Evolutionary conservation across 92 coral and sea anemone species (phyloP).

Genomic region (Actinernus sp.): DNA sequence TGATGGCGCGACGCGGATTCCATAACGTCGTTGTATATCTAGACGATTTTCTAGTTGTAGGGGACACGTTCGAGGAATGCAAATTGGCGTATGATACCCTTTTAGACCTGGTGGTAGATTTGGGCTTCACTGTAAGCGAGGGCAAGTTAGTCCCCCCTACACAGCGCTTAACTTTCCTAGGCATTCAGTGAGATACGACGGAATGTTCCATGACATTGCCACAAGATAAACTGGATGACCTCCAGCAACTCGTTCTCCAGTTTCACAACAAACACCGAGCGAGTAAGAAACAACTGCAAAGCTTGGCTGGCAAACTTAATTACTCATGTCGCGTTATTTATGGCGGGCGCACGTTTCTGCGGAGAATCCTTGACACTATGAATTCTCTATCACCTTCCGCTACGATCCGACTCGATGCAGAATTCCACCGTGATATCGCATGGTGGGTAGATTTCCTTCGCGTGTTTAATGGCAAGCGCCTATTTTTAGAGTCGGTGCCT

Average conservation of each 20-base stretch:
- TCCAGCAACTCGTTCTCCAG: slow-evolving; percentile 1
- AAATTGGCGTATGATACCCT: slow-evolving; percentile 21
- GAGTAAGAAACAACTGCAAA: slow-evolving; percentile 4
- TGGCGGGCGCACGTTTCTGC: slow-evolving; percentile 32
- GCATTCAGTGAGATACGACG: slow-evolving; percentile 28
- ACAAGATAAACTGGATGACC: slow-evolving; percentile 19
- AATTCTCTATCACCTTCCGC: slow-evolving; percentile 7
- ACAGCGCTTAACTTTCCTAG: slow-evolving; percentile 28
- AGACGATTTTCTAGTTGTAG: slow-evolving; percentile 35
- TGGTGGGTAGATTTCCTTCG: slow-evolving; percentile 27
- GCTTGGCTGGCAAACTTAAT: slow-evolving; percentile 17
- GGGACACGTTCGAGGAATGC: slow-evolving; percentile 3
- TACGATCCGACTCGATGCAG: neutral
- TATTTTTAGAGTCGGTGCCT: slow-evolving; percentile 23
- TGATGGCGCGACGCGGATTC: slow-evolving; percentile 26
- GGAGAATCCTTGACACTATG: slow-evolving; percentile 20
- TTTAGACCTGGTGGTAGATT: neutral
- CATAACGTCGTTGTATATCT: slow-evolving; percentile 18
- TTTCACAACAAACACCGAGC: slow-evolving; percentile 9
- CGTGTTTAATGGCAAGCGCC: slow-evolving; percentile 9
- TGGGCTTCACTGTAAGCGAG: slow-evolving; percentile 19
- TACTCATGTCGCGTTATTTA: slow-evolving; percentile 24
- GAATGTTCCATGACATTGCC: slow-evolving; percentile 16
- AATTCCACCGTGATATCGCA: slow-evolving; percentile 4
- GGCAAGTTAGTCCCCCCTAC: slow-evolving; percentile 40